A percentile compares a stretch with the other conserved stretches of the same genome.
phyloP scores from a whole-genome alignment of 2,888 invertebrate genomes.

The Cepaea hortensis region DNA sequence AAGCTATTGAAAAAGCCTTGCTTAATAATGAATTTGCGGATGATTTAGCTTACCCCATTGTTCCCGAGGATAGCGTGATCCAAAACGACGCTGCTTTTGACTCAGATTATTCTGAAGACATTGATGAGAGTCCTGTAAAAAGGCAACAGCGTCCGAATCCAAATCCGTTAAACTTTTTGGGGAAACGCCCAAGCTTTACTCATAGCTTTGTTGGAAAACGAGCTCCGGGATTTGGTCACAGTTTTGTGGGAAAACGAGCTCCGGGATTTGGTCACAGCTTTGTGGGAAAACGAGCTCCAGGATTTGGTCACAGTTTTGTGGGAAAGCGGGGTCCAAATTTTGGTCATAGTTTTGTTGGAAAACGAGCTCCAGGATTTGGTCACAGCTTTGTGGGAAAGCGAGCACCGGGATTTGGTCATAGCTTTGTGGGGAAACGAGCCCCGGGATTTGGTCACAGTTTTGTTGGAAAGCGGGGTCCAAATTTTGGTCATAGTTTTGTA shows the following conservation, averaged over 20 bases:
- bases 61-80: not conserved
- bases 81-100: not conserved
- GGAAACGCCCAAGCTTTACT: conserved; percentile 27
- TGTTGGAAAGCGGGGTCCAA: conserved; percentile 41
- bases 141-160: not conserved
- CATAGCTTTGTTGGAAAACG: conserved; percentile 48
- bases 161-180: not conserved
- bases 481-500: conserved; percentile 44
- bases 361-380: conserved; percentile 28
- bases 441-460: conserved; percentile 39
- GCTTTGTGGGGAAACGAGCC: conserved; percentile 34
- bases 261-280: not conserved
- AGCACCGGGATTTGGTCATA: conserved; percentile 34
- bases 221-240: conserved; percentile 31
- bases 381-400: conserved; percentile 41
- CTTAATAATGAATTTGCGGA: not conserved
- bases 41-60: not conserved
- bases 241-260: conserved; percentile 45
- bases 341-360: conserved; percentile 45
- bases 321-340: conserved; percentile 35
- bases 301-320: conserved; percentile 32
- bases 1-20: not conserved
- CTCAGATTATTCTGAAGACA: conserved; percentile 8
- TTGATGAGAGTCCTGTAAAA: not conserved
- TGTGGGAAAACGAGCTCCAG: conserved; percentile 17